phyloP scores from a whole-genome alignment of 2,113 vertebrate genomes.

The Micronisus gabar region DNA sequence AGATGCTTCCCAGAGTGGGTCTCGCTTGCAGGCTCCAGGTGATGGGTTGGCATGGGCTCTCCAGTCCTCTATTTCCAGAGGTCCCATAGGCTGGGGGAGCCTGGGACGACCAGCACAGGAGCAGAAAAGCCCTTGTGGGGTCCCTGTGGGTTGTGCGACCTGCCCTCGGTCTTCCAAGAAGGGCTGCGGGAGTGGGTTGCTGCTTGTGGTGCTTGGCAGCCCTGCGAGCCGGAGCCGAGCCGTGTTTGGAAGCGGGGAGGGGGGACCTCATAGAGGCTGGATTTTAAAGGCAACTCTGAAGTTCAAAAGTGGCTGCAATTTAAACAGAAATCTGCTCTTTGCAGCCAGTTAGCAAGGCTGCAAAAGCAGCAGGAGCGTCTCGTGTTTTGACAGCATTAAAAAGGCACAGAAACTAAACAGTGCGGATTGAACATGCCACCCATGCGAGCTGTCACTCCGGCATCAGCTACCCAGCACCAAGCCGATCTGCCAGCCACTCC shows the following conservation, averaged over 20 bases:
- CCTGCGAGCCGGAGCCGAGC: not conserved
- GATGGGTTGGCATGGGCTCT: not conserved
- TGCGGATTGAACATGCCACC: not conserved
- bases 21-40: not conserved
- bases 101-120: fast-evolving
- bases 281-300: not conserved
- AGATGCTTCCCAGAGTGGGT: not conserved
- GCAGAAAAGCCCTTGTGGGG: not conserved
- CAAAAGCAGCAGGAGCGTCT: not conserved
- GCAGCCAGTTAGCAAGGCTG: constrained; percentile 30
- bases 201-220: not conserved
- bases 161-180: not conserved
- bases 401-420: constrained; percentile 8
- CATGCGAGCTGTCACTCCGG: not conserved
- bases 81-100: not conserved
- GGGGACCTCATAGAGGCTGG: not conserved
- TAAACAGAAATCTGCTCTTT: constrained; percentile 19
- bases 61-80: not conserved
- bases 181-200: fast-evolving
- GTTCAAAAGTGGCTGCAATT: not conserved
- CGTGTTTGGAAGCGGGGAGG: not conserved
- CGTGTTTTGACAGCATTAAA: constrained; percentile 43
- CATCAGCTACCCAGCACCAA: not conserved
- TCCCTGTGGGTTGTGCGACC: not conserved
- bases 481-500: not conserved